These are phyloP conservation scores for Torymus aiolomorphi DNA, from an alignment of 2,888 invertebrate genomes.

Conservation along the genomic window DNA sequence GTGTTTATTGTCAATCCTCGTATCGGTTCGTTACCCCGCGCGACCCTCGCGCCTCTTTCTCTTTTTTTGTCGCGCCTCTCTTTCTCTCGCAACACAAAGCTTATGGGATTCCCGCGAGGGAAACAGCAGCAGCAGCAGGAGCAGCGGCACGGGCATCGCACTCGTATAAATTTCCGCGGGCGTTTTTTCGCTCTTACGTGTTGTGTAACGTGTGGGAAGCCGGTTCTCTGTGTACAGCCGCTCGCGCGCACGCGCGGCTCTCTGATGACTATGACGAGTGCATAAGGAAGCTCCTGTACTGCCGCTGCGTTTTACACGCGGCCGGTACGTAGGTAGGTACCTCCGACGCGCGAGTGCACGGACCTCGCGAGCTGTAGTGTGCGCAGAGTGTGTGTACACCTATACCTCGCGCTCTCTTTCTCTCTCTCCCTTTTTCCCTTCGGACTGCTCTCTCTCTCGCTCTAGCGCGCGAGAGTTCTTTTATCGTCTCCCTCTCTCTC, in stretches of 20 bases:
- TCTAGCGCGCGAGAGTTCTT: conserved; percentile 11
- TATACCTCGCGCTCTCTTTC: conserved; percentile 2
- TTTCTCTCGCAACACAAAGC: no score
- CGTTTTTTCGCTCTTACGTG: conserved; percentile 23
- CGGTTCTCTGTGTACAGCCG: conserved; percentile 10
- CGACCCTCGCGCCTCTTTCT: not conserved
- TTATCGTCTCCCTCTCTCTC: conserved; percentile 15
- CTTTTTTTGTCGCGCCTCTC: not conserved
- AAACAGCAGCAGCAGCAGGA: not conserved
- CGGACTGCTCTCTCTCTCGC: conserved; percentile 14
- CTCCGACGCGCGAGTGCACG: conserved; percentile 30
- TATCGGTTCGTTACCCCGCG: conserved; percentile 30
- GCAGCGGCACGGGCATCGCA: conserved; percentile 1
- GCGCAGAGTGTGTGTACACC: not conserved
- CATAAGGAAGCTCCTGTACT: conserved; percentile 34
- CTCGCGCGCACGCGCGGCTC: not conserved
- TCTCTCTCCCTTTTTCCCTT: not conserved
- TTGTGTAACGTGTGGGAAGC: conserved; percentile 46
- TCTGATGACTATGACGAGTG: conserved; percentile 43
- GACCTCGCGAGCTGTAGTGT: conserved; percentile 2
- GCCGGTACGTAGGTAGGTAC: conserved; percentile 6
- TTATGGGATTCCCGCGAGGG: no score
- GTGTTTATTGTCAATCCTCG: conserved; percentile 32
- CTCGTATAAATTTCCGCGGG: conserved; percentile 31
- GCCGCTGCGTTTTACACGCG: conserved; percentile 33